Base-by-base conservation (phyloP, 2,113 vertebrate species). In the Bubo bubo region DNA sequence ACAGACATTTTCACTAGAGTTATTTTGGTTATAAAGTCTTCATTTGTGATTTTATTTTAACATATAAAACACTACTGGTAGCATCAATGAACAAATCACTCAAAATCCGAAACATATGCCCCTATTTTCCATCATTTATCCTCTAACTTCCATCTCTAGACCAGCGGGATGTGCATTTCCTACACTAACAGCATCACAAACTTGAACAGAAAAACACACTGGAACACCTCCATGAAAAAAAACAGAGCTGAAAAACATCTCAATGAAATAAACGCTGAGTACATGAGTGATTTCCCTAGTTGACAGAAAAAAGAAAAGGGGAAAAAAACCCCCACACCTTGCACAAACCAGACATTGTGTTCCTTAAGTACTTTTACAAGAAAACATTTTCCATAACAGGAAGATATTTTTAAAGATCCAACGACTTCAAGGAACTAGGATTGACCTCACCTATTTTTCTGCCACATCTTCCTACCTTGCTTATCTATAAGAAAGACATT, bases 381-480 rank as follows among this genome's bases (percentile, higher is more conserved):
- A 67, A 92, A 74, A 74, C 18, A 22, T 63, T 84, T 88, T 94
- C 79, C 58, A 21, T 35, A 74, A 86, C 82, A 95, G 92, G 91
- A 92, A 95, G 37, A 24, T 21, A 49, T 26, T 90, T 91, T n/a
- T n/a, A 41, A 91, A 75, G 26, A 68, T 90, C 35, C 35, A 59
- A 5, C 0, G 0, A 41, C 60, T 84, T 72, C 15, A 86, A 80
- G 79, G 62, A 76, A 37, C 47, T 45, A 18, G 55, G 49, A 77
- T 47, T 45, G 19, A 47, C 20, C 73, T 76, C 80, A 55, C n/a
- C 62, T 89, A 14, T 66, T 93, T 87, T 85, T 66, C 73, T 81
- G 77, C 64, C 39, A 41, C 47, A 1, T 1, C 8, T 19, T 26
- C 79, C n/a, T 19, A 35, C 41, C 68, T 76, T 34, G 26, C 34